Conservation (phyloP, 2,797 vertebrate genomes). For the Rhinatrema bivittatum region DNA sequence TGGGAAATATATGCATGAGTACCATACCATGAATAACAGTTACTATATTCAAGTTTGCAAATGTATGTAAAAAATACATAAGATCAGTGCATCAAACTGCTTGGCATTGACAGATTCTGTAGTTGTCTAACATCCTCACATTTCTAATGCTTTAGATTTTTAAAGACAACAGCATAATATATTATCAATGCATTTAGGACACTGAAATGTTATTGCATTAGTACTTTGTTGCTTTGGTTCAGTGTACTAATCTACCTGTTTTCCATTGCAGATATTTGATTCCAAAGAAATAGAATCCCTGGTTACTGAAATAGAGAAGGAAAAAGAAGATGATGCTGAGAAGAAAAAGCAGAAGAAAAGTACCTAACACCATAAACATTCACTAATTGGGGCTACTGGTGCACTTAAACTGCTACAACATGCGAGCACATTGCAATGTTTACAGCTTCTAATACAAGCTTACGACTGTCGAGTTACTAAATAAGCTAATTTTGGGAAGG, state of each 20-base stretch:
- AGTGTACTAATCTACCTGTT: too few species aligned
- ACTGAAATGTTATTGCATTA: background rate
- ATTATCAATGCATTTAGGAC: background rate
- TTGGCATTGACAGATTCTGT: too few species aligned
- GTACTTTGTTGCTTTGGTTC: background rate
- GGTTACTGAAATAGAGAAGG: constrained; percentile 71
- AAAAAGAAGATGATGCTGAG: constrained; percentile 73
- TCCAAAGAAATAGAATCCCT: constrained; percentile 74
- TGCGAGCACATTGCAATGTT: background rate
- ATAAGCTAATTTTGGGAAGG: background rate
- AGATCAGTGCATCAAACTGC: background rate
- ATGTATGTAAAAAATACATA: constrained; percentile 13
- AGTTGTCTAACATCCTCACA: too few species aligned
- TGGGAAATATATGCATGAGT: too few species aligned
- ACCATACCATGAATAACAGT: too few species aligned
- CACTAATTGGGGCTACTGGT: background rate
- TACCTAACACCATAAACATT: constrained; percentile 17
- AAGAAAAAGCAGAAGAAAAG: constrained; percentile 79
- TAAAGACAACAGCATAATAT: too few species aligned
- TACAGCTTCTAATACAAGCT: background rate
- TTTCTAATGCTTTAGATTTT: too few species aligned
- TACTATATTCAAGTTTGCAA: too few species aligned
- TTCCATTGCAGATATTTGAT: constrained; percentile 73
- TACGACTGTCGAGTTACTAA: background rate
- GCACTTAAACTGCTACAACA: background rate